These are phyloP conservation scores for Azorinus chamasolen DNA, from an alignment of 2,888 invertebrate species.

Conservation along the genomic window DNA sequence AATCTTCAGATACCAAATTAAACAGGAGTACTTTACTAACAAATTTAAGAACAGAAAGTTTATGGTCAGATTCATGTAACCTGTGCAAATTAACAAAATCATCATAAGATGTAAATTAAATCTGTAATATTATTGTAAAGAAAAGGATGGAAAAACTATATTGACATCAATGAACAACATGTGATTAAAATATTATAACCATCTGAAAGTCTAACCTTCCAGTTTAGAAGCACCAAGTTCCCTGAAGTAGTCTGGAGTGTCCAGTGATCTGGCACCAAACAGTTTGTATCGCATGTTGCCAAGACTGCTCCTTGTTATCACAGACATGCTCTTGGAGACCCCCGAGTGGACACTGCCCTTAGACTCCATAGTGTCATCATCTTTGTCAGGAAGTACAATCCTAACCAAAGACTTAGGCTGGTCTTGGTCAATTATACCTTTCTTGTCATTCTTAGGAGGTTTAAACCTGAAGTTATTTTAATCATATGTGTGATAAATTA, in stretches of 20 bases:
- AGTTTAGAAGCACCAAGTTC: conserved; percentile 44
- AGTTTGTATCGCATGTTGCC: conserved; percentile 69
- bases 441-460: conserved; percentile 27
- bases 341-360: conserved; percentile 47
- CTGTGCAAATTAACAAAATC: too few species aligned
- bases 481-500: not conserved
- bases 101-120: too few species aligned
- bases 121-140: too few species aligned
- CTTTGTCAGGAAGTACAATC: conserved; percentile 42
- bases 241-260: conserved; percentile 77
- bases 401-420: conserved; percentile 56
- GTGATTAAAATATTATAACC: too few species aligned
- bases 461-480: conserved; percentile 25
- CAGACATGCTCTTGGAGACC: conserved; percentile 61
- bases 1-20: too few species aligned
- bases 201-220: too few species aligned
- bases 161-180: too few species aligned
- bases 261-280: conserved; percentile 70
- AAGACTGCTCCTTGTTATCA: conserved; percentile 65
- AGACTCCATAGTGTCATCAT: conserved; percentile 1
- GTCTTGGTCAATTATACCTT: not conserved
- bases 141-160: too few species aligned
- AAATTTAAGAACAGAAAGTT: too few species aligned
- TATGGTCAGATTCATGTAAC: too few species aligned
- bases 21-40: too few species aligned